Evolutionary conservation across 2,888 invertebrate genomes (phyloP), one percentile per base, ranked within the genome.

Genomic region (Dicyrtoma fusca): DNA sequence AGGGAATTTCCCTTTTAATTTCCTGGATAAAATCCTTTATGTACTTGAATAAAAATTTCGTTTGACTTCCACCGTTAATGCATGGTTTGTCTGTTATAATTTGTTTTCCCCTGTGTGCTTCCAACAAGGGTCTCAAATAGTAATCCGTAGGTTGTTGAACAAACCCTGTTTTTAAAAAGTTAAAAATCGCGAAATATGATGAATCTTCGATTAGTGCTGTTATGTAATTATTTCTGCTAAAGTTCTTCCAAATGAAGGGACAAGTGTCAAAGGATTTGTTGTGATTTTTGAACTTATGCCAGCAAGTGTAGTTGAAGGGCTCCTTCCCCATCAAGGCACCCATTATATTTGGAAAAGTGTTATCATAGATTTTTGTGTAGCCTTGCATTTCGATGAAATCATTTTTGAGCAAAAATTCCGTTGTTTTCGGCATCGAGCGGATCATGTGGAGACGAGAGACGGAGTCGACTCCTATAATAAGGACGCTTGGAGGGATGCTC

Each of bases 121-220:
- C 81, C 74, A 91, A 87, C 79, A 91, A 89, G 0, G 93, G 90
- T 68, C 92, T 86, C 77, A 91, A 85, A 79, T 94, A 95, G 81
- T 92, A 92, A 82, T 95, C 92, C 0, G 91, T 90, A 0, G 95
- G 95, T 0, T 88, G 88, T 11, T 87, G 83, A 5, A 85, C 85
- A 81, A 94, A 95, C 0, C 91, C 91, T 51, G 86, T 84, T 81
- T 91, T 91, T n/a, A 87, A 82, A 79, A 89, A 91, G 81, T 91
- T 91, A 82, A 92, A 92, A 0, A 92, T 92, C 65, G 89, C 90
- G 6, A 93, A 89, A 1, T 82, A 81, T 0, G 89, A 86, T 75
- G 89, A 88, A 82, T 94, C 94, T 85, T 94, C 94, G 0, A 89
- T 91, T 80, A 91, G 92, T 6, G 89, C 91, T 0, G 94, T 94